Conservation (phyloP, 2,113 vertebrate genomes). For the Chlorocebus sabaeus region DNA sequence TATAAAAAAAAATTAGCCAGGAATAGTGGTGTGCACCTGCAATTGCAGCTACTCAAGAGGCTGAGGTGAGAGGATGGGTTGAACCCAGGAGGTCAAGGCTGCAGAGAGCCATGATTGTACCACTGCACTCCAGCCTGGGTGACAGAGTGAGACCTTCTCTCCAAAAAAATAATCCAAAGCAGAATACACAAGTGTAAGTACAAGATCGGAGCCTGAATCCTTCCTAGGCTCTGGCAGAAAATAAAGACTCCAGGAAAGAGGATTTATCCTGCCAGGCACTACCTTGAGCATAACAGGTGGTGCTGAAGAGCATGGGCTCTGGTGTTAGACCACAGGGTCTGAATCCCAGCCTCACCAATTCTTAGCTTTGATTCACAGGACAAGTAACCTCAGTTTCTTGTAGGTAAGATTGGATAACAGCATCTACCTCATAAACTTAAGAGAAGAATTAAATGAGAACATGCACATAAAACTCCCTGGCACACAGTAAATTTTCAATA, state of each 20-base stretch:
- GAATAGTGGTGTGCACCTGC: no score
- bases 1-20: no score
- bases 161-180: background rate
- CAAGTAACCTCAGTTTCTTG: background rate
- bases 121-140: no score
- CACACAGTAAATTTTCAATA: background rate
- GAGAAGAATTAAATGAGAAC: background rate
- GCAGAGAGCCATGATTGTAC: no score
- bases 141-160: no score
- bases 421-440: background rate
- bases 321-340: background rate
- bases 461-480: background rate
- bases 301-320: rapidly evolving
- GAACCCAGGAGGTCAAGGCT: no score
- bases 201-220: background rate
- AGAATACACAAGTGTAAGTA: background rate
- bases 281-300: background rate
- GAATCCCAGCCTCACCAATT: background rate
- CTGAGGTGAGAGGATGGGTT: no score
- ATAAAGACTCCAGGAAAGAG: background rate
- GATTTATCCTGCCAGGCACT: rapidly evolving
- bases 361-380: background rate
- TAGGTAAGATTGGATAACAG: background rate
- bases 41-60: no score
- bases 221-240: background rate